Evolutionary conservation across 2,797 vertebrate genomes (phyloP).

Genomic region (Microhierax caerulescens): DNA sequence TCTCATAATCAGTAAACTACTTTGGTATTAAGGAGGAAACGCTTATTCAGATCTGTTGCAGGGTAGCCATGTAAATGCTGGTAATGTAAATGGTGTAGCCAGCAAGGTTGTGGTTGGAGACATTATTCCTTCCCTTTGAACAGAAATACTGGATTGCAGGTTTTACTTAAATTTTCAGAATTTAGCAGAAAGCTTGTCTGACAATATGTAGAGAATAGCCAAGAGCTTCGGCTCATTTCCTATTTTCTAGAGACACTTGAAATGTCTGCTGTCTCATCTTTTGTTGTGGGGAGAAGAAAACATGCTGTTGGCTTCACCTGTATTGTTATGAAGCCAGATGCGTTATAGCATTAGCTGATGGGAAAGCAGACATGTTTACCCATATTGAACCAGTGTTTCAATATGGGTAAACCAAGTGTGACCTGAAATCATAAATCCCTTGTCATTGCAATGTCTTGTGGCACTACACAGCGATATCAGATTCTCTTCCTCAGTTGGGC

Average conservation of each 20-base stretch:
- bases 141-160: neutral
- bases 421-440: neutral
- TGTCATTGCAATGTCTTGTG: neutral
- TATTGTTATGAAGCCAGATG: neutral
- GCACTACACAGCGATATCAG: neutral
- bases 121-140: neutral
- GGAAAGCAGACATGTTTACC: neutral
- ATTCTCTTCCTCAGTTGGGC: neutral
- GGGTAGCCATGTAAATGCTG: neutral
- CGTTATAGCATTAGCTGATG: neutral
- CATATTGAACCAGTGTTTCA: neutral
- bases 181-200: neutral
- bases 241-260: neutral
- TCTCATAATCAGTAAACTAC: neutral
- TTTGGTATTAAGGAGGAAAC: neutral
- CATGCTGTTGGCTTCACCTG: neutral
- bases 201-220: neutral
- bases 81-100: neutral
- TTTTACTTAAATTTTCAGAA: neutral
- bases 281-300: neutral
- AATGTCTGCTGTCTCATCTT: accelerated
- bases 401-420: neutral
- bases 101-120: neutral
- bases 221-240: neutral
- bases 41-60: neutral